Base-by-base conservation (phyloP, 2,113 vertebrate species). In the Rhinogobius similis region DNA sequence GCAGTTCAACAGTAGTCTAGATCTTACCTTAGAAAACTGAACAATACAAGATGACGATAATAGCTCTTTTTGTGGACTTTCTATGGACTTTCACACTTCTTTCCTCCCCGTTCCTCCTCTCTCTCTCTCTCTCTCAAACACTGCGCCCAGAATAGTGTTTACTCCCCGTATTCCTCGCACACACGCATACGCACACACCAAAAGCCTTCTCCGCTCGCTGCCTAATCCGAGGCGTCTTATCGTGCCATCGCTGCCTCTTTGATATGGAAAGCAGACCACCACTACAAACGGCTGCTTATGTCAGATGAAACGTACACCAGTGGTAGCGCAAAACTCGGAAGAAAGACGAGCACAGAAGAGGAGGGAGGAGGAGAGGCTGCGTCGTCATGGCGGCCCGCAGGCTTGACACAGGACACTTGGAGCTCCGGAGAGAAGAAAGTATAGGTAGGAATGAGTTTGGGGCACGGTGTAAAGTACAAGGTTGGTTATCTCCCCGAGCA, bases 181-280 rank as follows among this genome's bases (percentile, higher is more conserved):
- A 48, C 44, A 46, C 43, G 13, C 41, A 43, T 11, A 43, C 41
- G 43, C 52, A 41, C 38, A 23, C 12, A n/a, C 10, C 61, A 41
- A 39, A 38, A 63, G 32, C 20, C 32, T 63, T 63, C 6, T 32
- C 18, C 53, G 68, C 68, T 75, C 56, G 26, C 55, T 62, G 62
- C 67, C 43, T 83, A 68, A 85, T 89, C 76, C 53, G n/a, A 77
- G 67, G 69, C 77, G 70, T 76, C 44, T 69, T 72, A 83, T 86
- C 77, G 26, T 63, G 41, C 76, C 70, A 73, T 83, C 76, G 10
- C 66, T 73, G 52, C 75, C 76, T 53, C 52, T 87, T 90, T 86
- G 85, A 90, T 86, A 83, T 86, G 85, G 63, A 66, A 86, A 90
- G 20, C 73, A 78, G 81, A 41, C 56, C 58, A 41, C 68, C 12